Conservation (phyloP, 1,140 invertebrate species). For the Anadara kagoshimensis region DNA sequence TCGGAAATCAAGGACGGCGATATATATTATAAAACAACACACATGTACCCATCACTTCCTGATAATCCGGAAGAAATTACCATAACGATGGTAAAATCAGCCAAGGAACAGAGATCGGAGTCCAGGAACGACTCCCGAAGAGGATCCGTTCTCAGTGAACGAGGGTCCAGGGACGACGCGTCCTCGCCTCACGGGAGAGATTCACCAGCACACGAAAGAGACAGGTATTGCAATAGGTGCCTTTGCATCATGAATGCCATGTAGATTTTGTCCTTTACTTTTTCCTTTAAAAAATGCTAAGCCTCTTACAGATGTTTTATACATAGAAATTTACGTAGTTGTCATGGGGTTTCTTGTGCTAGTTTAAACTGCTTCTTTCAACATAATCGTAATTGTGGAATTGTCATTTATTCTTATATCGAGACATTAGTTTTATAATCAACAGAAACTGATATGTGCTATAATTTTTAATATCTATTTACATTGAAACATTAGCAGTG, state of each 20-base stretch:
- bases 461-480: too few species aligned
- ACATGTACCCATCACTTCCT: slow-evolving; percentile 45
- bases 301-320: neutral
- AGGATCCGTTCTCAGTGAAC: slow-evolving; percentile 42
- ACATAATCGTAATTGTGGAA: neutral
- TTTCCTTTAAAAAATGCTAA: neutral
- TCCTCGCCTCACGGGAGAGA: slow-evolving; percentile 26
- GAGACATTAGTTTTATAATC: too few species aligned
- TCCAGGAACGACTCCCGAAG: slow-evolving; percentile 34
- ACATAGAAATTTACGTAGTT: too few species aligned
- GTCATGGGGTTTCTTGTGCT: neutral
- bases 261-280: neutral
- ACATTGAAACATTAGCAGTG: too few species aligned
- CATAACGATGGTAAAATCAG: slow-evolving; percentile 33
- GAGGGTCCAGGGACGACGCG: slow-evolving; percentile 22
- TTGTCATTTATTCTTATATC: too few species aligned
- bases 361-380: neutral
- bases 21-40: slow-evolving; percentile 49
- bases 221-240: slow-evolving; percentile 2
- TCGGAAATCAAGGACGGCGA: slow-evolving; percentile 53
- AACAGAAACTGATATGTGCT: too few species aligned
- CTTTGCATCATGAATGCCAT: neutral
- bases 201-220: slow-evolving; percentile 4
- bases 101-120: slow-evolving; percentile 34
- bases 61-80: slow-evolving; percentile 46